Evolutionary conservation across 2,888 invertebrate species (phyloP), one percentile per base, ranked within the genome.

Genomic region (Drosophila histrio): DNA sequence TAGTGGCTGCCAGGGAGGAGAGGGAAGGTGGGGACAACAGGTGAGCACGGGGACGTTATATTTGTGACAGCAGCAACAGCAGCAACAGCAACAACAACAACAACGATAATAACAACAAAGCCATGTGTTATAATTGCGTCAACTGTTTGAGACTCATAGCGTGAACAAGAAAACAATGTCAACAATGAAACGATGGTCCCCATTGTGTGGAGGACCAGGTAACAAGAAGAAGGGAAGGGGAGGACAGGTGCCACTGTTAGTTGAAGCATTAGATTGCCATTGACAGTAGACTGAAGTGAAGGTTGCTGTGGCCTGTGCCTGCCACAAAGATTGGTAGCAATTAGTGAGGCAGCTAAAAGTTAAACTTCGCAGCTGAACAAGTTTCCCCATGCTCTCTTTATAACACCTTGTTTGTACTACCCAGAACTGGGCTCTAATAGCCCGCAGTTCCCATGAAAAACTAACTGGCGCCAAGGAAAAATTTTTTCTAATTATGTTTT

Each of bases 111-210:
- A 26, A 41, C 34, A 65, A 41, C 34, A 30, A 28, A 21, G 58
- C 62, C 66, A 72, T 86, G 70, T 80, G 80, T 65, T 79, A 83
- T 87, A 87, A 81, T 87, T 81, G 84, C 87, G 77, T 83, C 77
- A 83, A 77, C 68, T 59, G n/a, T n/a, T 36, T 68, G 68, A 62
- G 36, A 26, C 77, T 64, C 56, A 60, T 59, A 73, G 70, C 67
- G 84, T 62, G 68, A 64, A 69, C 41, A 64, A 59, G 62, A 70
- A 79, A 83, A 83, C 80, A 81, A 86, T 86, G 84, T 81, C 77
- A 81, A 81, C 80, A 81, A 86, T 79, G 65, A 67, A 66, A 72
- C 61, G 71, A 71, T 86, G 68, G 75, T 54, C 36, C 58, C 64
- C 62, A 77, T 54, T 71, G 63, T 49, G 41, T 47, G 46, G 30